Conservation (phyloP, 2,888 invertebrate species). For the Sceliomorpha sp. region DNA sequence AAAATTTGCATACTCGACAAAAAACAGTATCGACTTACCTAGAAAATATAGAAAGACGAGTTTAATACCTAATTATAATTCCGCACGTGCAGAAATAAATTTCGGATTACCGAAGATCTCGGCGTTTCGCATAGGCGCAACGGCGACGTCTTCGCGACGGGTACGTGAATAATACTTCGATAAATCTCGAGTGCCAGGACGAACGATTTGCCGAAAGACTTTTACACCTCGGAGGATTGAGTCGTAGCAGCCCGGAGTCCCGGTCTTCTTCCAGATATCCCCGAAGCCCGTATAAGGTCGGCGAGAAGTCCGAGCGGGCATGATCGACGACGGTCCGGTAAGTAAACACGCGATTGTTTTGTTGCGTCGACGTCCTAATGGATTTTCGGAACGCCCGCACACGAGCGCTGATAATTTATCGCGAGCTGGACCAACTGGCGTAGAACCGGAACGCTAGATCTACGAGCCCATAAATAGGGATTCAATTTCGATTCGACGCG, state of each 20-base stretch:
- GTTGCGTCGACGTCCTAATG: constrained; percentile 38
- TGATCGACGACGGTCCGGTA: constrained; percentile 60
- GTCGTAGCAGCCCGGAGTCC: constrained; percentile 38
- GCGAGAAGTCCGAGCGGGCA: constrained; percentile 20
- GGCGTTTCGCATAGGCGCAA: background rate
- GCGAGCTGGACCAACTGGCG: background rate
- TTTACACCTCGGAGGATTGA: constrained; percentile 24
- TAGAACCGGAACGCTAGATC: constrained; percentile 8
- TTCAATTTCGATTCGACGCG: constrained; percentile 39
- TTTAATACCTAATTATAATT: background rate
- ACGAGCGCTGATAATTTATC: background rate
- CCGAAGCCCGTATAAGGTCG: constrained; percentile 4
- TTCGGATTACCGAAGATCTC: background rate
- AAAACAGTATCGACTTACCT: constrained; percentile 5
- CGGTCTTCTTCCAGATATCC: constrained; percentile 3
- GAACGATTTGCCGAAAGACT: constrained; percentile 13
- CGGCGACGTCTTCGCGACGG: constrained; percentile 16
- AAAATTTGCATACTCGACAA: constrained; percentile 1
- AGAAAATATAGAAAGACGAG: constrained; percentile 1
- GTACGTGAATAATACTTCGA: constrained; percentile 26
- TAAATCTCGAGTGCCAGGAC: constrained; percentile 21
- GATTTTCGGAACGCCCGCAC: constrained; percentile 22
- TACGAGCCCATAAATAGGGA: constrained; percentile 35
- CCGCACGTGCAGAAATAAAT: background rate
- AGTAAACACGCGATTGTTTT: constrained; percentile 54